These are phyloP conservation scores for Apocheima hispidaria DNA, from an alignment of 2,888 invertebrate genomes.

Conservation along the genomic window DNA sequence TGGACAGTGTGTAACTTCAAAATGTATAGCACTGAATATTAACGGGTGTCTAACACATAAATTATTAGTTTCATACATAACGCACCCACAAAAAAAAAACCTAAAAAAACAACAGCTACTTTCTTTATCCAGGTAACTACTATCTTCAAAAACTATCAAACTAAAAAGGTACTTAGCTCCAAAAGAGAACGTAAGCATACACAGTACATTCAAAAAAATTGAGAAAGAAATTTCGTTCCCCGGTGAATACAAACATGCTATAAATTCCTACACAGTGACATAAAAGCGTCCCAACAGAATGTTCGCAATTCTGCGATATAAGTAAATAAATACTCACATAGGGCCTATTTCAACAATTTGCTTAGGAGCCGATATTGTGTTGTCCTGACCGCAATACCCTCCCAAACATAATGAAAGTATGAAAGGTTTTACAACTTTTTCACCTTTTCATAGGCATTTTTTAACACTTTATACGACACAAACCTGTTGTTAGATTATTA, in stretches of 20 bases:
- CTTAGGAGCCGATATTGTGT: conserved; percentile 64
- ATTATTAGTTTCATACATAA: no score
- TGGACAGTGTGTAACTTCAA: no score
- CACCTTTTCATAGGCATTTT: conserved; percentile 4
- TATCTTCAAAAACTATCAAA: neutral
- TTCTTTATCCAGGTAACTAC: neutral
- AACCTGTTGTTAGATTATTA: no score
- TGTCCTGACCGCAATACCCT: conserved; percentile 34
- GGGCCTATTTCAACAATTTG: conserved; percentile 67
- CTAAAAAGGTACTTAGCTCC: neutral
- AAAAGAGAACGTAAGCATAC: conserved; percentile 9
- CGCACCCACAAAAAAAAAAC: no score
- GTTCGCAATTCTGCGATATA: conserved; percentile 64
- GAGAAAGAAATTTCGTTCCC: conserved; percentile 43
- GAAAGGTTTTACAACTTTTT: conserved; percentile 15
- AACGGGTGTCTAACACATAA: no score
- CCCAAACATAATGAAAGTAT: conserved; percentile 20
- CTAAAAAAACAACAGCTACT: neutral
- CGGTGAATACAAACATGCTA: conserved; percentile 44
- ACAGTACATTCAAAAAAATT: conserved; percentile 20
- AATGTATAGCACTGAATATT: no score
- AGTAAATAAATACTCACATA: conserved; percentile 65
- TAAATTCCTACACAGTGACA: conserved; percentile 55
- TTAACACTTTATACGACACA: neutral
- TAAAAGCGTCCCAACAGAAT: conserved; percentile 58